Evolutionary conservation across 2,888 invertebrate species (phyloP).

Genomic region (Acrocera orbiculus): DNA sequence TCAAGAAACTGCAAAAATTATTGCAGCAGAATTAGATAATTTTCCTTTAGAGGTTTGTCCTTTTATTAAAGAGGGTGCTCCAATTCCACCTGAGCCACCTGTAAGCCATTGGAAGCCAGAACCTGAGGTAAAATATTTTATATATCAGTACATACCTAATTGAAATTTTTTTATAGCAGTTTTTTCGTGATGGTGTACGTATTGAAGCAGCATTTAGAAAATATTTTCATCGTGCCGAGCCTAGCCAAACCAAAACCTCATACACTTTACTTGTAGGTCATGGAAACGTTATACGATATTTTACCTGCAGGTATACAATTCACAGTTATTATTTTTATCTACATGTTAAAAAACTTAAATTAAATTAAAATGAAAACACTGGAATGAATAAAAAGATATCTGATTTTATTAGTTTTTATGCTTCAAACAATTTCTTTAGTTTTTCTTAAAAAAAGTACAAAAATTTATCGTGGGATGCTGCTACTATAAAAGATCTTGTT

Average conservation of each 20-base stretch:
- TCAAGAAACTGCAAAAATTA: constrained; percentile 74
- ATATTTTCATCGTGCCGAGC: constrained; percentile 78
- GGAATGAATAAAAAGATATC: too few relatives aligned
- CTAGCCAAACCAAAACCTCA: constrained; percentile 59
- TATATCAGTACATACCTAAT: too few relatives aligned
- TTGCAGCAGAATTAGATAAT: constrained; percentile 48
- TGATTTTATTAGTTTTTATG: too few relatives aligned
- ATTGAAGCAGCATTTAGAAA: constrained; percentile 92
- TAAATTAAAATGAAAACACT: too few relatives aligned
- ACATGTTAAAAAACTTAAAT: too few relatives aligned
- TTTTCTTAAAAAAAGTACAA: too few relatives aligned
- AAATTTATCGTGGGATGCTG: too few relatives aligned
- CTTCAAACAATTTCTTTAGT: too few relatives aligned
- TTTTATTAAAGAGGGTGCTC: constrained; percentile 81
- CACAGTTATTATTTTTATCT: too few relatives aligned
- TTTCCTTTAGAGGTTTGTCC: constrained; percentile 46
- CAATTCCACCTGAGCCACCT: constrained; percentile 86
- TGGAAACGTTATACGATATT: constrained; percentile 93
- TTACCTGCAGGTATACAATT: constrained; percentile 57
- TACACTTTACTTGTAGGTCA: constrained; percentile 91
- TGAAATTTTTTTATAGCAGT: constrained; percentile 54
- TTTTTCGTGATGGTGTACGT: constrained; percentile 78
- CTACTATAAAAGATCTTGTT: too few relatives aligned
- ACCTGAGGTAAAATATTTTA: constrained; percentile 44
- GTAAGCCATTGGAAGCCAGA: constrained; percentile 77